Evolutionary conservation across 2,888 invertebrate species (phyloP), one percentile per base, ranked within the genome.

Genomic region (Agrotis segetum): DNA sequence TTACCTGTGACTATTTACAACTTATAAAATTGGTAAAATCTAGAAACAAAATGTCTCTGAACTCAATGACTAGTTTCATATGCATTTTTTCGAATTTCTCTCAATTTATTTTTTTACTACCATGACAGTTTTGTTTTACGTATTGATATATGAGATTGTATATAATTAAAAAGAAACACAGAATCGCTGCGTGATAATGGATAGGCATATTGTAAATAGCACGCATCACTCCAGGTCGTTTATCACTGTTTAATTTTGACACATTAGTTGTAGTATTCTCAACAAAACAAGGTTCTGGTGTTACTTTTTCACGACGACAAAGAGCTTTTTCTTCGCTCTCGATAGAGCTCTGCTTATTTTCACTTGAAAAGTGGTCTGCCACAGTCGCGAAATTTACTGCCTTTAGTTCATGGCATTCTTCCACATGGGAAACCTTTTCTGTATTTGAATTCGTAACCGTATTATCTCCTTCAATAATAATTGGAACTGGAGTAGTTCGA

Each of bases 101-200:
- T 78, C 56, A 74, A 76, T 81, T 83, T 70, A 83, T 82, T 87
- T 87, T 90, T 90, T 90, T 89, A 87, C 88, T 91, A 78, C 87
- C 89, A 83, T 93, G 89, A 90, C 92, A 93, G 87, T 95, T 94
- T 90, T 95, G 92, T 90, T 96, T 96, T 89, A 95, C 91, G 85
- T 96, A 95, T 87, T 96, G 96, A 91, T 94, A 94, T 85, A 95
- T 88, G 86, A 96, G 92, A 91, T 96, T 96, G 93, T 96, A 96
- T 92, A 96, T 92, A 92, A 96, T 95, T 90, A 96, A 92, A 85
- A 96, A 88, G 87, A 96, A 92, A 93, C 96, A 96, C 86, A 96
- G 82, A 86, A 96, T 94, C 79, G 93, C 93, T 85, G 96, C 96
- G 87, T 96, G 96, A 91, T 96, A 96, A 91, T 96, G 96, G 89